These are phyloP conservation scores for Esperia sulphurella DNA, from an alignment of 2,888 invertebrate genomes.

Conservation along the genomic window DNA sequence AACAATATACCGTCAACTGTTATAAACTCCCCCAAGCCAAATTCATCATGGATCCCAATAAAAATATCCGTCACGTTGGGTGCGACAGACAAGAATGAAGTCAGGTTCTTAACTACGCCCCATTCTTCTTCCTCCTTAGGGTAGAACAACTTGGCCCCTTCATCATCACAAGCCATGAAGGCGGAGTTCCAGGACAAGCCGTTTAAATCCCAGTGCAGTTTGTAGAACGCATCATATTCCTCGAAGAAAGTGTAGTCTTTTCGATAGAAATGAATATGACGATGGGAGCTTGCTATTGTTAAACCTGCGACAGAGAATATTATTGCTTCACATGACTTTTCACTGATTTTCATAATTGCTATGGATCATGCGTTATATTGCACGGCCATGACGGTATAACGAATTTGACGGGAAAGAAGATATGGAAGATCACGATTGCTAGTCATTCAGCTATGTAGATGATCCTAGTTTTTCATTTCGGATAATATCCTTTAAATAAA, in stretches of 20 bases:
- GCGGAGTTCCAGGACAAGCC: conserved; percentile 28
- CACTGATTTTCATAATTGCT: no score
- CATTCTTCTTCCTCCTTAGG: conserved; percentile 33
- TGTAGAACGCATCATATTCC: conserved; percentile 40
- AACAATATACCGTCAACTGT: conserved; percentile 39
- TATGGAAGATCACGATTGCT: no score
- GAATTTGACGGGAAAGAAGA: no score
- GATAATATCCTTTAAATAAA: no score
- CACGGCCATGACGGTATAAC: no score
- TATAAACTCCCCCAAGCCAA: conserved; percentile 34
- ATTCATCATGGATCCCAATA: conserved; percentile 39
- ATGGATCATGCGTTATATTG: no score
- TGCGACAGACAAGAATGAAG: conserved; percentile 14
- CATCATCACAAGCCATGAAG: conserved; percentile 35
- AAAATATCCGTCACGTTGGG: conserved; percentile 32
- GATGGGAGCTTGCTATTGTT: background rate
- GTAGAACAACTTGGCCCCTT: conserved; percentile 41
- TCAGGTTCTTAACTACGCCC: conserved; percentile 29
- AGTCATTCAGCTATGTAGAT: no score
- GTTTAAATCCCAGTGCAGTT: conserved; percentile 31
- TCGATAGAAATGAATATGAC: conserved; percentile 26
- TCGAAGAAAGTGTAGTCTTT: conserved; percentile 38
- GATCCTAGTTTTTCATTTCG: no score
- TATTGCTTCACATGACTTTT: no score
- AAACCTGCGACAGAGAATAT: background rate